These are phyloP conservation scores for Bradypodion ventrale DNA, from an alignment of 2,797 vertebrate genomes.

Conservation along the genomic window DNA sequence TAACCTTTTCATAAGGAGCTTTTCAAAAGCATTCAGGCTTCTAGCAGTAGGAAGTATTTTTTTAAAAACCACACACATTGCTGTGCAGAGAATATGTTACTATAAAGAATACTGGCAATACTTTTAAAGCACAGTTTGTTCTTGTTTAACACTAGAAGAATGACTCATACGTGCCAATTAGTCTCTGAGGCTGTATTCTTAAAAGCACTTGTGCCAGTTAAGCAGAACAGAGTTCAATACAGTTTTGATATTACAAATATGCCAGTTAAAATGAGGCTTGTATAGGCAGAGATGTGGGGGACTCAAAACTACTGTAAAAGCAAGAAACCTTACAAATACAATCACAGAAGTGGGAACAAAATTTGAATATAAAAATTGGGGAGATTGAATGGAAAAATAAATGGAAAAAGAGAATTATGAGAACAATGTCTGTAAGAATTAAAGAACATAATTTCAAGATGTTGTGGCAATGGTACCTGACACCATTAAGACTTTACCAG, in stretches of 20 bases:
- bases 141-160: constrained; percentile 15
- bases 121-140: constrained; percentile 31
- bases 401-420: too few species aligned
- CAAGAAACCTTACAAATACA: background rate
- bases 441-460: too few species aligned
- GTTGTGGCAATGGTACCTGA: too few species aligned
- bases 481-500: too few species aligned
- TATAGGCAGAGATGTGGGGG: background rate
- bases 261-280: background rate
- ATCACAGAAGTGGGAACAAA: too few species aligned
- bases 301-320: background rate
- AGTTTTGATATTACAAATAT: background rate
- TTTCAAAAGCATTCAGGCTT: background rate
- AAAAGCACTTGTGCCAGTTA: constrained; percentile 3
- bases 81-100: background rate
- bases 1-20: background rate
- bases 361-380: too few species aligned
- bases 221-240: background rate
- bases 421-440: too few species aligned
- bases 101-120: constrained; percentile 17
- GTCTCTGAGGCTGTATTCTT: background rate
- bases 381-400: too few species aligned
- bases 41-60: background rate
- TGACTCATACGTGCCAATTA: constrained; percentile 25
- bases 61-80: background rate